Evolutionary conservation across 2,113 vertebrate genomes (phyloP).

Genomic region (Mormoops blainvillei): DNA sequence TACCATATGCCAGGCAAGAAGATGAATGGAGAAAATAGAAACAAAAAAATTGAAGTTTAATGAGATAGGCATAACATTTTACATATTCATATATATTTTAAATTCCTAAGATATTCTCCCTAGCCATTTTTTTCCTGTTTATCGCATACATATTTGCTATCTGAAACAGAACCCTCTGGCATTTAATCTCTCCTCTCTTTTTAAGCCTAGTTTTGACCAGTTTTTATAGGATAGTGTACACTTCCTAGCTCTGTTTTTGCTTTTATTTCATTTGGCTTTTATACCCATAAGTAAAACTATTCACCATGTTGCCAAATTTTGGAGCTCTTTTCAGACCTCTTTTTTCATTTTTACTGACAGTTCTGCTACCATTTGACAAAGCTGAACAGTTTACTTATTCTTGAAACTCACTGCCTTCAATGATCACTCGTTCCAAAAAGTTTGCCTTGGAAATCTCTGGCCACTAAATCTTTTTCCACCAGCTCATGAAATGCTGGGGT

Average conservation of each 20-base stretch:
- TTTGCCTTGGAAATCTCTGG: neutral
- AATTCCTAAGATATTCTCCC: neutral
- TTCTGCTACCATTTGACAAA: neutral
- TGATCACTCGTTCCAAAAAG: neutral
- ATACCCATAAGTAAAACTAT: neutral
- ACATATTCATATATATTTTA: neutral
- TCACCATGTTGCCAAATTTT: neutral
- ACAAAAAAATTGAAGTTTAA: neutral
- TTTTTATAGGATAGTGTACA: neutral
- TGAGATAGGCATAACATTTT: neutral
- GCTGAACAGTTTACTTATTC: neutral
- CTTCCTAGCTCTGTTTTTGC: neutral
- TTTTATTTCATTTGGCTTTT: neutral
- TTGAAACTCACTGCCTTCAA: neutral
- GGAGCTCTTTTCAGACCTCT: neutral
- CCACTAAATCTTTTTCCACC: neutral
- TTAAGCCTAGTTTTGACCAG: neutral
- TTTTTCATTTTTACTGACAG: neutral
- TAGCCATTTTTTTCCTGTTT: neutral
- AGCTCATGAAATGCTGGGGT: neutral
- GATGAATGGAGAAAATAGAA: neutral
- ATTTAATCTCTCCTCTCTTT: neutral
- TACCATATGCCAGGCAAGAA: neutral
- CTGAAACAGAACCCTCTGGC: neutral
- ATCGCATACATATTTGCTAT: neutral